Conservation (phyloP, 2,113 vertebrate species). For the Galbula dea region DNA sequence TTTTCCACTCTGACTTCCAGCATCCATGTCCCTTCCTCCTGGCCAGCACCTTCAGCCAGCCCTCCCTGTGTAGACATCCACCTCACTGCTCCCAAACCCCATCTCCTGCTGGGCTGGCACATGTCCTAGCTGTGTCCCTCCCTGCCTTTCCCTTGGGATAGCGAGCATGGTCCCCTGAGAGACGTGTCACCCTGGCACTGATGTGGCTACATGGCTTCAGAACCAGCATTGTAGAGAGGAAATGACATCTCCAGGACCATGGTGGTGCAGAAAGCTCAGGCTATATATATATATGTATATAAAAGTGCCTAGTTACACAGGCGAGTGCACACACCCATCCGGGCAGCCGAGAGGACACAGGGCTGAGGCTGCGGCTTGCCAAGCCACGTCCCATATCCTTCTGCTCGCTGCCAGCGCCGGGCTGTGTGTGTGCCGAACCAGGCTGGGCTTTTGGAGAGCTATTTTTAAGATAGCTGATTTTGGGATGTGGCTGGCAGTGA, state of each 20-base stretch:
- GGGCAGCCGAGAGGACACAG: neutral
- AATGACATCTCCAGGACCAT: too few relatives aligned
- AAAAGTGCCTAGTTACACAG: rapidly evolving
- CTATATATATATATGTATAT: neutral
- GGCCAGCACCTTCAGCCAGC: neutral
- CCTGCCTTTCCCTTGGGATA: neutral
- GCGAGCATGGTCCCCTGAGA: rapidly evolving
- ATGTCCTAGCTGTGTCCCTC: rapidly evolving
- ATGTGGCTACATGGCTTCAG: neutral
- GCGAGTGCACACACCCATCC: neutral
- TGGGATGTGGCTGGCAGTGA: neutral
- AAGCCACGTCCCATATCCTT: neutral
- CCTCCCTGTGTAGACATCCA: rapidly evolving
- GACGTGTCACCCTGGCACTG: neutral
- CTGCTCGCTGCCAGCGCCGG: neutral
- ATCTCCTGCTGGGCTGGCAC: rapidly evolving
- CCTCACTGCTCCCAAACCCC: neutral
- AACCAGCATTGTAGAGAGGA: neutral
- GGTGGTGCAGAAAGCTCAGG: neutral
- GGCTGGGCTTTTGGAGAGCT: neutral
- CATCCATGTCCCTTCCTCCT: neutral
- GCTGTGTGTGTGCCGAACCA: neutral
- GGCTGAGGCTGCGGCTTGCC: neutral
- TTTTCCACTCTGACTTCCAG: neutral
- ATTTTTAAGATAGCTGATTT: neutral